A percentile compares a stretch with the other conserved stretches of the same genome.
Evolutionary conservation across 2,797 vertebrate genomes (phyloP).

Genomic region (Rallus crepitans): DNA sequence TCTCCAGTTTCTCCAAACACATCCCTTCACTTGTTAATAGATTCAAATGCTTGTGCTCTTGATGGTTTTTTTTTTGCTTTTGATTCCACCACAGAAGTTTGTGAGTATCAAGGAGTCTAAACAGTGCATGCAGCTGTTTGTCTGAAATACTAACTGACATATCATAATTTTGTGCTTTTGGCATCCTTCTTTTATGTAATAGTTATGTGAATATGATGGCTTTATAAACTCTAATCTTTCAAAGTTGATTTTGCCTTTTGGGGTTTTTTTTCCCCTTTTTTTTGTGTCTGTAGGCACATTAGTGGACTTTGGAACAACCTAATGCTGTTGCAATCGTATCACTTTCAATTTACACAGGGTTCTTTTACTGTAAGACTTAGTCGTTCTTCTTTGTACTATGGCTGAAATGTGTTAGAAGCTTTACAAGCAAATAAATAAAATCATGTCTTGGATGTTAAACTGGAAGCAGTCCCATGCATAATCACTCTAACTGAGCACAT

Average conservation of each 20-base stretch:
- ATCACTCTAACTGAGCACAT: background rate
- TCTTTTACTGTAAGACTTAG: background rate
- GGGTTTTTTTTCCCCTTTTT: too few species aligned
- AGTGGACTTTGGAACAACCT: background rate
- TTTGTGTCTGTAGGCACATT: background rate
- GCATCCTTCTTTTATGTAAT: background rate
- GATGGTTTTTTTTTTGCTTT: conserved; percentile 23
- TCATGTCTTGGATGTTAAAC: background rate
- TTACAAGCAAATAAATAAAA: conserved; percentile 43
- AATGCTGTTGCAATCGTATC: background rate
- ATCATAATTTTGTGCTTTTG: background rate
- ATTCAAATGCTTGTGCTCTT: background rate
- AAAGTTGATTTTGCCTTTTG: background rate
- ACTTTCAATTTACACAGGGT: background rate
- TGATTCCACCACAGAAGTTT: background rate
- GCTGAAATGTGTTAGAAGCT: conserved; percentile 16
- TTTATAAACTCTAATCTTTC: background rate
- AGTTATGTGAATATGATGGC: background rate
- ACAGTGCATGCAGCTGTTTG: background rate
- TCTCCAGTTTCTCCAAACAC: background rate
- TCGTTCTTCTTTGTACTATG: background rate
- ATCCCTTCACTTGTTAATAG: background rate
- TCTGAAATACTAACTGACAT: background rate
- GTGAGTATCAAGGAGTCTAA: background rate
- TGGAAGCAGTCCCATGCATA: background rate